Evolutionary conservation across 2,113 vertebrate species (phyloP).

Genomic region (Embiotoca jacksoni): DNA sequence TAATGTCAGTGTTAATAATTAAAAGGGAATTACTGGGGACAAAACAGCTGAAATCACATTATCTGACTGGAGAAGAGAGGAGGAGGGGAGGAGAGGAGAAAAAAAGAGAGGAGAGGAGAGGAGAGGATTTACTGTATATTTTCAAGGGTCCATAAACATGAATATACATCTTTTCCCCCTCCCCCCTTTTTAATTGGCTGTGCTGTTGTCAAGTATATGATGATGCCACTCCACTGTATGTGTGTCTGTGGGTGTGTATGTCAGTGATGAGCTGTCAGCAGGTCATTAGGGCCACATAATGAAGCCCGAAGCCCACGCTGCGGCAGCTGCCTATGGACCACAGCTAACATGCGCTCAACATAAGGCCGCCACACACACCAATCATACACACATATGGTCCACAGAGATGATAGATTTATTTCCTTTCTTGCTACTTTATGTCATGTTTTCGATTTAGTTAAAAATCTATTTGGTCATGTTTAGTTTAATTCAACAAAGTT

Average conservation of each 20-base stretch:
- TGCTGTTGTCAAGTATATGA: slow-evolving; percentile 64
- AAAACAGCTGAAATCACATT: slow-evolving; percentile 90
- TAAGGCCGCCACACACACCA: slow-evolving; percentile 60
- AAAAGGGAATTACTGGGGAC: slow-evolving; percentile 87
- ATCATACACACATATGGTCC: slow-evolving; percentile 69
- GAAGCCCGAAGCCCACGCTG: slow-evolving; percentile 61
- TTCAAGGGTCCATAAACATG: slow-evolving; percentile 44
- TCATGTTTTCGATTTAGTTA: slow-evolving; percentile 13
- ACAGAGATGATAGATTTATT: slow-evolving; percentile 40
- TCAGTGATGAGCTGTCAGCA: slow-evolving; percentile 69
- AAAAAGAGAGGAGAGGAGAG: not conserved
- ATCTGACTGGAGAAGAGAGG: slow-evolving; percentile 78
- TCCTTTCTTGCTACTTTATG: slow-evolving; percentile 11
- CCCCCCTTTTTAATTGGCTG: slow-evolving; percentile 65
- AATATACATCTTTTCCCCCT: slow-evolving; percentile 41
- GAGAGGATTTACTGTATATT: slow-evolving; percentile 40
- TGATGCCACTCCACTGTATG: slow-evolving; percentile 52
- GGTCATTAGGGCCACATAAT: slow-evolving; percentile 76
- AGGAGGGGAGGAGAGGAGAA: slow-evolving; percentile 25
- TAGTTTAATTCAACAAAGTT: not conserved
- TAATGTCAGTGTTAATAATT: slow-evolving; percentile 95
- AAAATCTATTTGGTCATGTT: not conserved
- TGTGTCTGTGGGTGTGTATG: slow-evolving; percentile 43
- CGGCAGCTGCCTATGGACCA: slow-evolving; percentile 67
- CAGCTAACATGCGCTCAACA: slow-evolving; percentile 61